Conservation (phyloP, 2,797 vertebrate genomes). For the Rhinophrynus dorsalis region DNA sequence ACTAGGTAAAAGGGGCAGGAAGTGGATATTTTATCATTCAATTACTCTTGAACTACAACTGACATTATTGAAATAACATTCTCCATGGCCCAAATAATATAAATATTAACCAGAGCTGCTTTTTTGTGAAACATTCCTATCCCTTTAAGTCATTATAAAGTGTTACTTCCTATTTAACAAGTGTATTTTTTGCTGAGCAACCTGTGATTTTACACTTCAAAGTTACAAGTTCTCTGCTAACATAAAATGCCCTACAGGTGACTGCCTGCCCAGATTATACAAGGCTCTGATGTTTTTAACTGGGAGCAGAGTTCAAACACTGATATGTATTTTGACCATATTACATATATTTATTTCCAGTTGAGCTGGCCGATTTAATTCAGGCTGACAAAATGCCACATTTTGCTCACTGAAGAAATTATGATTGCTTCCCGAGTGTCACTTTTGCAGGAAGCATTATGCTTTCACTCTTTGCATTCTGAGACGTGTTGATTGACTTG, state of each 20-base stretch:
- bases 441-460: background rate
- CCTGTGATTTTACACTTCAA: constrained; percentile 34
- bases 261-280: background rate
- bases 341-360: background rate
- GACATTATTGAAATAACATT: no score
- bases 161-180: no score
- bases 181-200: constrained; percentile 18
- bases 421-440: constrained; percentile 12
- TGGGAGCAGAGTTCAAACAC: background rate
- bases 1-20: no score
- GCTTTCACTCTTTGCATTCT: background rate
- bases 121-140: no score
- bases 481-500: constrained; percentile 3
- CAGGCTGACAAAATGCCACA: constrained; percentile 2
- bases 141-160: no score
- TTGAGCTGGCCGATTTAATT: constrained; percentile 22
- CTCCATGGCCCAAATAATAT: no score
- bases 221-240: constrained; percentile 5
- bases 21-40: no score
- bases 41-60: no score
- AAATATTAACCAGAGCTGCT: no score
- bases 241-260: constrained; percentile 21
- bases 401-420: background rate
- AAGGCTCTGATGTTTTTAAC: no score
- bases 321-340: background rate